Evolutionary conservation across 2,113 vertebrate species (phyloP).

Genomic region (Nothoprocta perdicaria): DNA sequence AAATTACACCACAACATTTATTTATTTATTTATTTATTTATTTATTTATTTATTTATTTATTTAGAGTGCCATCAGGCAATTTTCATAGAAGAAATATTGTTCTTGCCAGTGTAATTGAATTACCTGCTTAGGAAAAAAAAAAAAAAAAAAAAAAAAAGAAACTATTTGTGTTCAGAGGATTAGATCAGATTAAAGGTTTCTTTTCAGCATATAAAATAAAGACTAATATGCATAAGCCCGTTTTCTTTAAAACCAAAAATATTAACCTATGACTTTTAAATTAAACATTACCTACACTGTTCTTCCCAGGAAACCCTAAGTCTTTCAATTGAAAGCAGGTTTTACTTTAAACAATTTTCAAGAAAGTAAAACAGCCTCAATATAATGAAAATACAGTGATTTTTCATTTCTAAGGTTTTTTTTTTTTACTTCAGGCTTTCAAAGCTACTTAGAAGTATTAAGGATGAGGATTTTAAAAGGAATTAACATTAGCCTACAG

Average conservation of each 20-base stretch:
- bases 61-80: not conserved
- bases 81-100: not conserved
- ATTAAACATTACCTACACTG: not conserved
- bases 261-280: conserved; percentile 22
- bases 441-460: conserved; percentile 26
- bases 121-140: not conserved
- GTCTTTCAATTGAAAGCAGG: not conserved
- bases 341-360: not conserved
- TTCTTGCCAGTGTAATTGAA: not conserved
- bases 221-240: not conserved
- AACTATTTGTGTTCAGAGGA: not conserved
- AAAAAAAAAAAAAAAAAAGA: not conserved
- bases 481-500: not conserved
- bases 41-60: not conserved
- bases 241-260: conserved; percentile 1
- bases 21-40: not conserved
- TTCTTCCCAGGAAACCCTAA: not conserved
- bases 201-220: not conserved
- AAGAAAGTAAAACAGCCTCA: not conserved
- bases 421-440: conserved; percentile 5
- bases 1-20: conserved; percentile 45
- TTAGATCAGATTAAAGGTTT: conserved; percentile 18
- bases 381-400: not conserved
- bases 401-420: conserved; percentile 37
- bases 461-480: conserved; percentile 2